Conservation (phyloP, 2,113 vertebrate genomes). For the Crypturellus undulatus region DNA sequence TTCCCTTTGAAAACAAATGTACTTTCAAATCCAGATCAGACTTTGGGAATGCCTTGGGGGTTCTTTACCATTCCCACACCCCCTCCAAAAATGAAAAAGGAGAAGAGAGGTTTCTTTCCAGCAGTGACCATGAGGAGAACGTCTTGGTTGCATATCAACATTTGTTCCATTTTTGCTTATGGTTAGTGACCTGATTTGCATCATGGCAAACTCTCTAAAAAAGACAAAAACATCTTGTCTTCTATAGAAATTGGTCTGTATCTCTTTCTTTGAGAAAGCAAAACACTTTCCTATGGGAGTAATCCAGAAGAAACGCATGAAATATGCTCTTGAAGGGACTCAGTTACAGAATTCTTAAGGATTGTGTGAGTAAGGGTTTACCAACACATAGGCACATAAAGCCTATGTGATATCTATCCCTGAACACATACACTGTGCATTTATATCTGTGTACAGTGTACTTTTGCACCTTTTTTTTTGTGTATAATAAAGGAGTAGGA, state of each 20-base stretch:
- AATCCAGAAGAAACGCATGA: neutral
- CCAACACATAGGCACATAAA: neutral
- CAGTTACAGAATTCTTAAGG: neutral
- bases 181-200: neutral
- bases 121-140: neutral
- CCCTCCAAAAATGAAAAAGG: too few species aligned
- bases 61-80: neutral
- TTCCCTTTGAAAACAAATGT: neutral
- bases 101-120: neutral
- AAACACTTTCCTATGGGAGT: neutral
- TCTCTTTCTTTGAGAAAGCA: neutral
- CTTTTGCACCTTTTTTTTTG: neutral
- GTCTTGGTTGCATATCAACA: neutral
- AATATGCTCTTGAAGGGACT: neutral
- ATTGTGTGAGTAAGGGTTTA: constrained; percentile 34
- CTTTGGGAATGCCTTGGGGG: neutral
- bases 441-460: neutral
- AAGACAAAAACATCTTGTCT: neutral
- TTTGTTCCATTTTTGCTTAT: neutral
- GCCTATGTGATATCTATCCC: neutral
- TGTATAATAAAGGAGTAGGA: neutral
- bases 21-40: neutral
- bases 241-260: neutral
- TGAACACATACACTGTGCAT: neutral
- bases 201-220: neutral